Conservation (phyloP, 2,113 vertebrate genomes). For the Rhea americana region DNA sequence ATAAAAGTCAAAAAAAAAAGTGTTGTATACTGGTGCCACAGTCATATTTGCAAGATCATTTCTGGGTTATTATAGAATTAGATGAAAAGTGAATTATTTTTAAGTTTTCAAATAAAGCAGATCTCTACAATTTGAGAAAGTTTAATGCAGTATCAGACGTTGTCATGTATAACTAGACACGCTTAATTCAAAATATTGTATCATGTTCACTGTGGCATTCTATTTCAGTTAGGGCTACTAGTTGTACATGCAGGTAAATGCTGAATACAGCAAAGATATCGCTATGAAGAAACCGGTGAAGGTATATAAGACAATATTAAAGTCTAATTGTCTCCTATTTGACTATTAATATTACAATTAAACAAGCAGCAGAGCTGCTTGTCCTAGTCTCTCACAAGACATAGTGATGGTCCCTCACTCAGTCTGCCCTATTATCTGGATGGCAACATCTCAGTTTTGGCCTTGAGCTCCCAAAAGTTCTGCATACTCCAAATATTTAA, state of each 20-base stretch:
- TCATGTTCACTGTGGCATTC: neutral
- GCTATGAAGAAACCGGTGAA: neutral
- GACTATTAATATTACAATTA: neutral
- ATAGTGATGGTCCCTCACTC: neutral
- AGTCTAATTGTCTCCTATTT: neutral
- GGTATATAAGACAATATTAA: neutral
- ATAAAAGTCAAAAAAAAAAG: neutral
- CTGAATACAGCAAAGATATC: neutral
- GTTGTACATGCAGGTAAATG: neutral
- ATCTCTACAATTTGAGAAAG: neutral
- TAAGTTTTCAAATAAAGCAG: neutral
- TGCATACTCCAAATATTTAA: neutral
- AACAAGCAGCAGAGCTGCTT: neutral
- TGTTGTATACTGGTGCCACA: neutral
- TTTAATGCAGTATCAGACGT: neutral
- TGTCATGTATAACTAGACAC: neutral
- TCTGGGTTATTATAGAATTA: neutral
- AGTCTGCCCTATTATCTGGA: accelerated
- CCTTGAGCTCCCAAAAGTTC: neutral
- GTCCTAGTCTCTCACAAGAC: neutral
- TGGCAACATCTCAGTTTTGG: neutral
- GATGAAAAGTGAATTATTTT: neutral
- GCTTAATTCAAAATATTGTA: neutral
- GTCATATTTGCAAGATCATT: neutral
- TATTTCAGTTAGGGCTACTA: neutral